A percentile compares a stretch with the other conserved stretches of the same genome.
Conservation (phyloP, 2,113 vertebrate species). For the Pomatostomus ruficeps region DNA sequence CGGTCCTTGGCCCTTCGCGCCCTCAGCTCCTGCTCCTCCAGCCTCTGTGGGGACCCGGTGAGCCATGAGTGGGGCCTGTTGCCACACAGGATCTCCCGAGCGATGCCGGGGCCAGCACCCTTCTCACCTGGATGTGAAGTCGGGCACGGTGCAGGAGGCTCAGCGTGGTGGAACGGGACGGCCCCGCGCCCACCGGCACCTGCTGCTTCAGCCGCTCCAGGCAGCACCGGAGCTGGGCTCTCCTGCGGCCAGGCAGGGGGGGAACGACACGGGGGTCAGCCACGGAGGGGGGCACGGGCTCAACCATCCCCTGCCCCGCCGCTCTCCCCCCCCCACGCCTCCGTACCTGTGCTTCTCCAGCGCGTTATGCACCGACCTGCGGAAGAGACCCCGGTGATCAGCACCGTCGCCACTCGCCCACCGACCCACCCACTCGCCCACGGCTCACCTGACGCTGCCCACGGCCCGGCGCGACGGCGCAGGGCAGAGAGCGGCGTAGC, state of each 20-base stretch:
- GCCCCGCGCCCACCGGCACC: conserved; percentile 81
- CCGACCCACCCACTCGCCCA: too few relatives aligned
- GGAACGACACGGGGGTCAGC: not conserved
- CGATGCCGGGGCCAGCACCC: fast-evolving
- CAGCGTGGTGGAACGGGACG: conserved; percentile 82
- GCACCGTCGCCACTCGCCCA: not conserved
- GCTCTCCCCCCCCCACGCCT: not conserved
- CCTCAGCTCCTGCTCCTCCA: conserved; percentile 85
- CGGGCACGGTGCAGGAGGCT: conserved; percentile 86
- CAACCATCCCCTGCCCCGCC: not conserved
- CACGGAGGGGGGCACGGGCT: fast-evolving
- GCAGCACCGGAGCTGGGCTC: conserved; percentile 86
- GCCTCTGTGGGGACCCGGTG: conserved; percentile 68
- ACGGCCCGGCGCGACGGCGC: conserved; percentile 67
- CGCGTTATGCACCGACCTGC: conserved; percentile 86
- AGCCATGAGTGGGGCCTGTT: fast-evolving
- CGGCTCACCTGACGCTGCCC: conserved; percentile 75
- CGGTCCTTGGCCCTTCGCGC: conserved; percentile 80
- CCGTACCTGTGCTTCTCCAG: conserved; percentile 87
- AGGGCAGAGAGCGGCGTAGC: conserved; percentile 83
- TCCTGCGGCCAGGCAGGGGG: conserved; percentile 58
- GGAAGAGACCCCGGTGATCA: not conserved
- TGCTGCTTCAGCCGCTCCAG: conserved; percentile 92
- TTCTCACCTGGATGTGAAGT: conserved; percentile 86
- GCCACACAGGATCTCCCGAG: fast-evolving